Evolutionary conservation across 1,140 invertebrate species (phyloP).

Genomic region (Euura saliciscinereae): DNA sequence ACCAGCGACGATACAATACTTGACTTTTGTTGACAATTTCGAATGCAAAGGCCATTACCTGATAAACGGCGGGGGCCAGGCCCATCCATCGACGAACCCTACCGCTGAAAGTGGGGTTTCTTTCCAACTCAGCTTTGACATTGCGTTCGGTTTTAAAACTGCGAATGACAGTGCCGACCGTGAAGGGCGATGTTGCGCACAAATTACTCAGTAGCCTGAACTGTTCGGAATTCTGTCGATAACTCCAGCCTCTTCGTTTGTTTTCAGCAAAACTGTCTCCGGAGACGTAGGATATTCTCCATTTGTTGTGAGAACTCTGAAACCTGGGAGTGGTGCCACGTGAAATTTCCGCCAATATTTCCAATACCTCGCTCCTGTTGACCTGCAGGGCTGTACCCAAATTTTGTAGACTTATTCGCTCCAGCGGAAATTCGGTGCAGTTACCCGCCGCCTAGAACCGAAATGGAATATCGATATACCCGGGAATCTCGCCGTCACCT

Average conservation of each 20-base stretch:
- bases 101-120: conserved; percentile 70
- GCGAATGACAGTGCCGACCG: conserved; percentile 40
- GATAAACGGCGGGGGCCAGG: conserved; percentile 8
- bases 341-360: conserved; percentile 38
- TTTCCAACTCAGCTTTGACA: conserved; percentile 68
- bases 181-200: conserved; percentile 19
- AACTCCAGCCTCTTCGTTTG: conserved; percentile 38
- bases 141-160: conserved; percentile 79
- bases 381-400: conserved; percentile 28
- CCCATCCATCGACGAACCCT: conserved; percentile 45
- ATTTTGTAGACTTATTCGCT: conserved; percentile 36
- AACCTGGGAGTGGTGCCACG: conserved; percentile 22
- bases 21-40: not conserved
- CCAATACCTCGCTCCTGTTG: conserved; percentile 33
- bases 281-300: conserved; percentile 52
- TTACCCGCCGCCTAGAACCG: conserved; percentile 44
- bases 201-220: conserved; percentile 32
- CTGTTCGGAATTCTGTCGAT: conserved; percentile 29
- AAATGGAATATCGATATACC: no score
- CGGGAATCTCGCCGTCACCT: no score
- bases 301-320: conserved; percentile 36
- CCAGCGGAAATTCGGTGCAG: conserved; percentile 41
- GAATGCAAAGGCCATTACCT: not conserved
- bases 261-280: conserved; percentile 48
- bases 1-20: not conserved